Evolutionary conservation across 2,113 vertebrate genomes (phyloP).

Genomic region (Misgurnus mizolepis): DNA sequence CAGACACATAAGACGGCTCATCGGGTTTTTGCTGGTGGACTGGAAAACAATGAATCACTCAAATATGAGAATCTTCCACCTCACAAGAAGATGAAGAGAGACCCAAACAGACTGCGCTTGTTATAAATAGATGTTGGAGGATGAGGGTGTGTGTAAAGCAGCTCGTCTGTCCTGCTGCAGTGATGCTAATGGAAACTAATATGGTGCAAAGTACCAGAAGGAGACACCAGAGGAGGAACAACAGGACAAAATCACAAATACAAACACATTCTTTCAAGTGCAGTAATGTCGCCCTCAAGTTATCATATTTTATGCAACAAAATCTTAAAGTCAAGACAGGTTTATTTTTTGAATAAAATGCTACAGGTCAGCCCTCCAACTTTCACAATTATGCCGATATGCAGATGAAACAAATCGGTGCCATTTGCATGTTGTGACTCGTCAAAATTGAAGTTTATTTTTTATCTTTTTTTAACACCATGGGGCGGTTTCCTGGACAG

Average conservation of each 20-base stretch:
- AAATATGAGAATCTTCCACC: not conserved
- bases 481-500: no score
- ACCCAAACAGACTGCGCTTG: conserved; percentile 9
- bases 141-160: conserved; percentile 19
- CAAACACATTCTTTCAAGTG: conserved; percentile 4
- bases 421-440: no score
- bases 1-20: not conserved
- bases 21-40: not conserved
- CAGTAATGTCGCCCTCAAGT: no score
- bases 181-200: conserved; percentile 46
- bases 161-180: conserved; percentile 29
- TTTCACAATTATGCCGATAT: no score
- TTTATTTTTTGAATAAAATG: no score
- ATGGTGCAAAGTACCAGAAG: conserved; percentile 19
- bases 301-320: no score
- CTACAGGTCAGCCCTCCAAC: no score
- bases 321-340: no score
- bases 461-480: no score
- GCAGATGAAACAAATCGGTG: no score
- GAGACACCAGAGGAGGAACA: conserved; percentile 26
- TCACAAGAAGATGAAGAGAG: conserved; percentile 3
- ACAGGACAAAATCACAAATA: conserved; percentile 30
- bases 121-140: conserved; percentile 32
- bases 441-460: no score
- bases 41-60: not conserved